Conservation (phyloP, 2,888 invertebrate genomes). For the Drosophila merina region DNA sequence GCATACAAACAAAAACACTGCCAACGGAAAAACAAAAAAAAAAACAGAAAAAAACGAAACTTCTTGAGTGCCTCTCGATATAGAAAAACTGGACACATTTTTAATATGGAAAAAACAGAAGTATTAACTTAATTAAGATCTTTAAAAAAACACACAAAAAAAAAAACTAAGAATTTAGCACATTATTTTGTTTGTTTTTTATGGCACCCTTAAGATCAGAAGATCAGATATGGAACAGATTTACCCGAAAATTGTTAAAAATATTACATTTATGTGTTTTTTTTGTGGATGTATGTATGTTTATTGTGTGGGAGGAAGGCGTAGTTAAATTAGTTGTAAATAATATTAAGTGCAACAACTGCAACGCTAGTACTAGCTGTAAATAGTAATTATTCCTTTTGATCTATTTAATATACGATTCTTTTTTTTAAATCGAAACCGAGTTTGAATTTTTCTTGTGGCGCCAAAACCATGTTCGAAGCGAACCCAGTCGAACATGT, state of each 20-base stretch:
- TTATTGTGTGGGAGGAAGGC: constrained; percentile 13
- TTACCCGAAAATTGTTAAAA: constrained; percentile 1
- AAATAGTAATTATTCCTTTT: constrained; percentile 35
- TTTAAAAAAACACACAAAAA: neutral
- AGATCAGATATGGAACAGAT: constrained; percentile 3
- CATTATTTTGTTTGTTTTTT: neutral
- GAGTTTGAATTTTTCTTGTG: constrained; percentile 12
- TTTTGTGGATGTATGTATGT: constrained; percentile 20
- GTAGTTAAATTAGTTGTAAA: constrained; percentile 45
- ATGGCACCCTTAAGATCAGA: neutral
- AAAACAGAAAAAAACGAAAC: neutral
- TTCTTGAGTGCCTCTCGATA: constrained; percentile 16
- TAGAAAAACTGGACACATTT: constrained; percentile 9
- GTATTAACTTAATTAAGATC: constrained; percentile 31
- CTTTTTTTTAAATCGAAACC: constrained; percentile 14
- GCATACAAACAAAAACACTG: constrained; percentile 28
- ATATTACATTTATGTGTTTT: constrained; percentile 1
- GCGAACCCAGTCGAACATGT: constrained; percentile 1
- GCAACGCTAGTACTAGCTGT: constrained; percentile 30
- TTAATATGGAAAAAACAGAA: constrained; percentile 12
- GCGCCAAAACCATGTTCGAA: neutral
- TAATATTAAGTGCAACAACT: constrained; percentile 22
- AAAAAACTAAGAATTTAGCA: constrained; percentile 9
- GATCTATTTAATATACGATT: constrained; percentile 38
- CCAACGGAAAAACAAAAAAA: constrained; percentile 14